These are phyloP conservation scores for Calliphora vomitoria DNA, from an alignment of 2,888 invertebrate species.

Conservation along the genomic window DNA sequence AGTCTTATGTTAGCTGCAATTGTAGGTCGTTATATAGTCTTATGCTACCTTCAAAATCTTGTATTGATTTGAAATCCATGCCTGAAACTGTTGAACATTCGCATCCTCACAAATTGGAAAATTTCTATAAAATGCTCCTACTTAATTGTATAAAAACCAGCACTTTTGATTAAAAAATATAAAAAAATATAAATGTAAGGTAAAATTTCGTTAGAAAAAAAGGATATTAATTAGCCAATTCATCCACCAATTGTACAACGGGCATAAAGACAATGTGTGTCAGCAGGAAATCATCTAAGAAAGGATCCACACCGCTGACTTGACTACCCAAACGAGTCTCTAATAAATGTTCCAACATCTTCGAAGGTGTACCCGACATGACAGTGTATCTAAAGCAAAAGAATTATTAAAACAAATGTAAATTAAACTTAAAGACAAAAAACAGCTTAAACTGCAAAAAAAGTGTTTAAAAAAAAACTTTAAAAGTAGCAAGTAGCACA, in stretches of 20 bases:
- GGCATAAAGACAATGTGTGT: conserved; percentile 94
- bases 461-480: not conserved
- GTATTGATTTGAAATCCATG: no score
- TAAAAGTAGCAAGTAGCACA: not conserved
- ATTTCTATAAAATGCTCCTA: no score
- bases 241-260: conserved; percentile 89
- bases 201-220: conserved; percentile 83
- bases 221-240: conserved; percentile 92
- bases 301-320: conserved; percentile 88
- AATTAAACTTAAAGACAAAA: not conserved
- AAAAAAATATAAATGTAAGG: not conserved
- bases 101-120: no score
- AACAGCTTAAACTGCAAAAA: conserved; percentile 9
- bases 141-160: no score
- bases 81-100: no score
- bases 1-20: no score
- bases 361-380: conserved; percentile 94
- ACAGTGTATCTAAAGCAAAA: conserved; percentile 89
- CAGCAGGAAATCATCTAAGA: conserved; percentile 92
- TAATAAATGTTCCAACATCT: conserved; percentile 93
- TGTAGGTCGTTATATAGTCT: no score
- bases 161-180: no score
- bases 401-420: conserved; percentile 29
- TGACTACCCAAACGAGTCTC: conserved; percentile 91
- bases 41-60: no score